Base-by-base conservation (phyloP, 2,888 invertebrate species). In the Tetramorium bicarinatum region DNA sequence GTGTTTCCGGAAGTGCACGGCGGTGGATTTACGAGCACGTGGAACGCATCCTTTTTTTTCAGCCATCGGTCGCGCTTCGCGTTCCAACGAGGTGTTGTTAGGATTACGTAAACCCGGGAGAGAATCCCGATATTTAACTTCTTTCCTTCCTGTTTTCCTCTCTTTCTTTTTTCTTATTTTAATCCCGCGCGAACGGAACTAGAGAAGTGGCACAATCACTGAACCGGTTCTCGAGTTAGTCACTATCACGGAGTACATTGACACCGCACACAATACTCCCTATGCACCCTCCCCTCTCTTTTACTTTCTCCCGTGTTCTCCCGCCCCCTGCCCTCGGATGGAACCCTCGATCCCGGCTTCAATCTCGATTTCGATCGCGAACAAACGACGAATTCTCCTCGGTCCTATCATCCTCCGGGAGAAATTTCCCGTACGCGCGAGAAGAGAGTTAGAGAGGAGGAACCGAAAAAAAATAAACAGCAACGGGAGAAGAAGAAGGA, bases 161-260 rank as follows among this genome's bases (percentile, higher is more conserved):
- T 8, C 11, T 54, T 7, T 47, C 47, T 56, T 8, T 74, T 15
- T 61, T 56, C 29, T 34, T 34, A 4, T 34, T 47, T 52, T 13
- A 18, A 56, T 29, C 29, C 29, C 71, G 71, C 74, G 61, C 38
- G 25, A 54, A 77, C 72, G 59, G 38, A 80, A 83, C 80, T 85
- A 75, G 67, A 86, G 76, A 79, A 81, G 79, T 82, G 34, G 67
- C 82, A 83, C 82, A 67, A 83, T 83, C 82, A 83, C 82, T 83
- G 82, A 83, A 83, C 82, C 82, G 82, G 82, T 83, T 83, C 79
- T 41, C 59, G 59, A 59, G 59, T 71, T 81, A 76, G 79, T 79
- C 81, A 61, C 41, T 52, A 38, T 80, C 59, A 76, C 75, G 83
- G 75, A 67, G 82, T 64, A 66, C 64, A 77, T 85, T 82, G 82